A percentile compares a stretch with the other conserved stretches of the same genome.
phyloP scores from a whole-genome alignment of 2,888 invertebrate species.

The Laspeyria flexula region DNA sequence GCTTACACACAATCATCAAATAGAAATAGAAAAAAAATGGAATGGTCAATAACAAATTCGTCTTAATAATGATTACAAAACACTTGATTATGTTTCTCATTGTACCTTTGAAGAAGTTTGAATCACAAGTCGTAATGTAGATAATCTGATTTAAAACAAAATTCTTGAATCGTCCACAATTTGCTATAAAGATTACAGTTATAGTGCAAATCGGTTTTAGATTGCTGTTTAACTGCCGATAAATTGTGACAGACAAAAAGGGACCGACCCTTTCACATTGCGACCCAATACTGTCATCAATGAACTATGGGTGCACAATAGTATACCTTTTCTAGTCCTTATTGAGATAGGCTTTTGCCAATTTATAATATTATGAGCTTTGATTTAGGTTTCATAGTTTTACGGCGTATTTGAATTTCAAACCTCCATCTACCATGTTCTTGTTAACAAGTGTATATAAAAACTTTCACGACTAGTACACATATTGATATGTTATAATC shows the following conservation, averaged over 20 bases:
- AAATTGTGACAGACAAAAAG: conserved; percentile 12
- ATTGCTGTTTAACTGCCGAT: conserved; percentile 10
- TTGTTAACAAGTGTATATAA: too few species aligned
- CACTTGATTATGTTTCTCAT: too few species aligned
- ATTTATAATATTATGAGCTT: background rate
- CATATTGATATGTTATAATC: too few species aligned
- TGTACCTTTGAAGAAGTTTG: too few species aligned
- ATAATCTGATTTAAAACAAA: background rate
- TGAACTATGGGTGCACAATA: conserved; percentile 7
- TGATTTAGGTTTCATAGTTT: background rate
- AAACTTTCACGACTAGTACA: too few species aligned
- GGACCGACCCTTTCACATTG: conserved; percentile 5
- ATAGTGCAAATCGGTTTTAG: conserved; percentile 6
- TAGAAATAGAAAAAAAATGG: too few species aligned
- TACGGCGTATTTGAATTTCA: too few species aligned
- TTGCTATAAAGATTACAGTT: conserved; percentile 1
- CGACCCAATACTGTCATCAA: conserved; percentile 5
- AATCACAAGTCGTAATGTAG: too few species aligned
- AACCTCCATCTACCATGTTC: too few species aligned
- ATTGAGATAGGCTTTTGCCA: background rate
- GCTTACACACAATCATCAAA: too few species aligned
- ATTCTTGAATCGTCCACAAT: background rate
- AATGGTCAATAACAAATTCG: too few species aligned
- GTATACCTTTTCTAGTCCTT: conserved; percentile 2
- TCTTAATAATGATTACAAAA: too few species aligned